These are phyloP conservation scores for Sphinx pinastri DNA, from an alignment of 2,888 invertebrate species.

Conservation along the genomic window DNA sequence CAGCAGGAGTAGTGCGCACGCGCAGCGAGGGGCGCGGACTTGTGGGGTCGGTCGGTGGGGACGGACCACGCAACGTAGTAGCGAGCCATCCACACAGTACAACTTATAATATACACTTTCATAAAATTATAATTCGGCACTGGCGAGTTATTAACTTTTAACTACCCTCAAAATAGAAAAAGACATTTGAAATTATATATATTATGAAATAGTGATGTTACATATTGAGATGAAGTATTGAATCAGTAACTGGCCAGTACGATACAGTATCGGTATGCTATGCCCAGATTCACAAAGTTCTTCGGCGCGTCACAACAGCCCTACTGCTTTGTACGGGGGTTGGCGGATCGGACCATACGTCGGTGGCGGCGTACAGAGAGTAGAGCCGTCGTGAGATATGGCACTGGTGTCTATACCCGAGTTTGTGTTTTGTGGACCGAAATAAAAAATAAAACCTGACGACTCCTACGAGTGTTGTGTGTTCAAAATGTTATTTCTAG, in stretches of 20 bases:
- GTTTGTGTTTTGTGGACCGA: background rate
- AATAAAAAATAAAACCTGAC: background rate
- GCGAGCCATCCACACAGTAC: background rate
- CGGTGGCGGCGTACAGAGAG: background rate
- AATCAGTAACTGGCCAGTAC: slow-evolving; percentile 9
- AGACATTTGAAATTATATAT: background rate
- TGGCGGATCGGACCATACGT: background rate
- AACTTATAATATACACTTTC: slow-evolving; percentile 1
- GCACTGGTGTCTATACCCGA: background rate
- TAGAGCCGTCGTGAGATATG: background rate
- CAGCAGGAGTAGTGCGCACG: too few species aligned
- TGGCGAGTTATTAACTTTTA: background rate
- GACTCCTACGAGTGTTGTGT: background rate
- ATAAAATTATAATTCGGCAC: background rate
- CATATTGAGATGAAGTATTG: background rate
- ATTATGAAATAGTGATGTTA: background rate
- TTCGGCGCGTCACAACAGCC: background rate
- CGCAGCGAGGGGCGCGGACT: too few species aligned
- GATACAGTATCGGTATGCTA: slow-evolving; percentile 49
- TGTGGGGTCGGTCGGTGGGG: too few species aligned
- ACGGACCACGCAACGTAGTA: background rate
- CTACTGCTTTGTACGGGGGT: background rate
- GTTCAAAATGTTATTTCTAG: background rate
- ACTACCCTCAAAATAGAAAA: too few species aligned
- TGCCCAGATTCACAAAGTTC: slow-evolving; percentile 59